A percentile compares a stretch with the other conserved stretches of the same genome.
Conservation (phyloP, 2,113 vertebrate genomes). For the Lasiurus cinereus region DNA sequence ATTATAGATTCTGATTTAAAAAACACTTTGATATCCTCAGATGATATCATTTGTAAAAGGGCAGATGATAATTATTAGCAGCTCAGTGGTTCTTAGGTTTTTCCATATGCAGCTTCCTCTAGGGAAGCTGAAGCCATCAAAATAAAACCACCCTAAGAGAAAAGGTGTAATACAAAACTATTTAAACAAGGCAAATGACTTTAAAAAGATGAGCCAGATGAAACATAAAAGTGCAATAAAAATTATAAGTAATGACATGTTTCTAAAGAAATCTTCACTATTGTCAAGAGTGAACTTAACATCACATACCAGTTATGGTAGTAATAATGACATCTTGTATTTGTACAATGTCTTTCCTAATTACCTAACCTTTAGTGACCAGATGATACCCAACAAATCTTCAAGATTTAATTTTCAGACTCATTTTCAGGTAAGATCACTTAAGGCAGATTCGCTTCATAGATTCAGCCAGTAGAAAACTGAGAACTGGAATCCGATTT, state of each 20-base stretch:
- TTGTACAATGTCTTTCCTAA: constrained; percentile 13
- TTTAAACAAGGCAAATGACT: constrained; percentile 73
- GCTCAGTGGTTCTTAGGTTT: constrained; percentile 63
- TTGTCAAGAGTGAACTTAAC: constrained; percentile 36
- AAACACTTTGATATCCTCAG: constrained; percentile 78
- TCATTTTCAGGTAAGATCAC: constrained; percentile 37
- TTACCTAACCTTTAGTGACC: neutral
- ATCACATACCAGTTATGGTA: neutral
- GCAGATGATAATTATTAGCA: constrained; percentile 73
- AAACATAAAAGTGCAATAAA: constrained; percentile 69
- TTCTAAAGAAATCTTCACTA: constrained; percentile 41
- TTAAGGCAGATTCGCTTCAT: constrained; percentile 4
- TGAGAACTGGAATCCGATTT: constrained; percentile 27
- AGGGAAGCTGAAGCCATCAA: constrained; percentile 65
- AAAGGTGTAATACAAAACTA: constrained; percentile 61
- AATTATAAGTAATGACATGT: constrained; percentile 51
- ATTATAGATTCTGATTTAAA: constrained; percentile 65
- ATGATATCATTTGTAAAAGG: constrained; percentile 70
- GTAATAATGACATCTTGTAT: neutral
- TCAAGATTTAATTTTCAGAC: neutral
- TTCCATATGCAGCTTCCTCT: constrained; percentile 59
- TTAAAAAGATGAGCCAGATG: constrained; percentile 70
- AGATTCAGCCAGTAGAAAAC: neutral
- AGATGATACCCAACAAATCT: constrained; percentile 39
- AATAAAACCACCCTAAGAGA: constrained; percentile 69